Evolutionary conservation across 2,888 invertebrate genomes (phyloP).

Genomic region (Brachylomia viminalis): DNA sequence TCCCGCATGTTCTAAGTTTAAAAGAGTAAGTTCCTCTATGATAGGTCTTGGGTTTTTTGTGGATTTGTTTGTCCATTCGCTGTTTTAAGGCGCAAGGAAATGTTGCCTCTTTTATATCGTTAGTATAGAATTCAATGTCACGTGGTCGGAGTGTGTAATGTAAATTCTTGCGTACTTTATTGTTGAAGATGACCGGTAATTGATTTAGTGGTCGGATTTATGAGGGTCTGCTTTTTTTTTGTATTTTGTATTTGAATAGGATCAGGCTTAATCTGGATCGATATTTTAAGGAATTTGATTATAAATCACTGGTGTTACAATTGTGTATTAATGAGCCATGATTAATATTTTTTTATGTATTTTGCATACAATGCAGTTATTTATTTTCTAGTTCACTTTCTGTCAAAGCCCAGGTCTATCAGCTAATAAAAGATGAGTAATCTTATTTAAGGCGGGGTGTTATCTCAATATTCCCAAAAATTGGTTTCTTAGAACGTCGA

Average conservation of each 20-base stretch:
- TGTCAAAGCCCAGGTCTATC: not conserved
- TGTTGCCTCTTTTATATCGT: slow-evolving; percentile 84
- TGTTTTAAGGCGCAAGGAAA: slow-evolving; percentile 80
- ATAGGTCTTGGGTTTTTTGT: slow-evolving; percentile 64
- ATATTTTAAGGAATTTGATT: slow-evolving; percentile 26
- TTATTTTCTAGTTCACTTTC: no score
- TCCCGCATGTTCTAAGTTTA: slow-evolving; percentile 24
- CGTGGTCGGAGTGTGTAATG: slow-evolving; percentile 81
- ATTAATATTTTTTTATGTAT: slow-evolving; percentile 10
- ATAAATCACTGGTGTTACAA: slow-evolving; percentile 35
- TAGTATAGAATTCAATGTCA: slow-evolving; percentile 85
- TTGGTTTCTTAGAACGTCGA: no score
- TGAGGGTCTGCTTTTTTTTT: slow-evolving; percentile 67
- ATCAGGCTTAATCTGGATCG: slow-evolving; percentile 38
- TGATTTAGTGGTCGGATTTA: slow-evolving; percentile 82
- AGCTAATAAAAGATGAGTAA: not conserved
- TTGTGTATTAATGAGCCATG: not conserved
- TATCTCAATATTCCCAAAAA: no score
- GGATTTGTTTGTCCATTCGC: slow-evolving; percentile 73
- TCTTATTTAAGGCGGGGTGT: no score
- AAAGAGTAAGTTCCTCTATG: slow-evolving; percentile 13
- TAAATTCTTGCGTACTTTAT: slow-evolving; percentile 85
- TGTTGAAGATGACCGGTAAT: slow-evolving; percentile 82
- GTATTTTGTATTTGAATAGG: slow-evolving; percentile 39
- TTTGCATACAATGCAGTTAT: not conserved